A percentile compares a stretch with the other conserved stretches of the same genome.
phyloP scores from a whole-genome alignment of 2,797 vertebrate genomes.

The Myoxocephalus aenaeus region DNA sequence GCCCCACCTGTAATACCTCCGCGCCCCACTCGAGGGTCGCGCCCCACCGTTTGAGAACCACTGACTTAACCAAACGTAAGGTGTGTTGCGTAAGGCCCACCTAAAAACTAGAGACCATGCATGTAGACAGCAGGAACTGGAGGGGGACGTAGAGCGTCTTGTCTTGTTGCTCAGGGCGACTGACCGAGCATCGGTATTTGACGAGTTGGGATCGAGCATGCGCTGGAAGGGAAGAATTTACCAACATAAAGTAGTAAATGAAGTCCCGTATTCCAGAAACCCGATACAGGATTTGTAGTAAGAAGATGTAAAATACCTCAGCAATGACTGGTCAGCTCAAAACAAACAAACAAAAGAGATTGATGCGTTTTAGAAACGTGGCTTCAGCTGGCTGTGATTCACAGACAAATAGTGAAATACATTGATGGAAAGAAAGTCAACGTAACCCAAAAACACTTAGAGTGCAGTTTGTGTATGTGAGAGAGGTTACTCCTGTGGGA shows the following conservation, averaged over 20 bases:
- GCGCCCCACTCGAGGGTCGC: no score
- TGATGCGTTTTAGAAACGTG: not conserved
- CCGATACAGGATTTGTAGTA: not conserved
- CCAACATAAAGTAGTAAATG: not conserved
- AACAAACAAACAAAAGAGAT: not conserved
- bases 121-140: not conserved
- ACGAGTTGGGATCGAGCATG: not conserved
- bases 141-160: no score
- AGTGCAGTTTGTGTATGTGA: not conserved
- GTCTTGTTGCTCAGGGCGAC: no score
- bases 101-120: not conserved
- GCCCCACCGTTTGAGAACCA: no score
- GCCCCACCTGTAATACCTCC: no score
- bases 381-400: constrained; percentile 1
- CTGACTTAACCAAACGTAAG: not conserved
- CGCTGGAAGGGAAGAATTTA: not conserved
- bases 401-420: constrained; percentile 15
- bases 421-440: constrained; percentile 4
- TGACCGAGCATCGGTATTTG: not conserved
- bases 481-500: constrained; percentile 37
- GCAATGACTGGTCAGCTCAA: not conserved
- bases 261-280: not conserved
- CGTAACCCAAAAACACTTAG: constrained; percentile 11
- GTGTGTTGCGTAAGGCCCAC: not conserved
- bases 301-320: not conserved